Conservation (phyloP, 2,797 vertebrate genomes). For the Galagoides demidoff region DNA sequence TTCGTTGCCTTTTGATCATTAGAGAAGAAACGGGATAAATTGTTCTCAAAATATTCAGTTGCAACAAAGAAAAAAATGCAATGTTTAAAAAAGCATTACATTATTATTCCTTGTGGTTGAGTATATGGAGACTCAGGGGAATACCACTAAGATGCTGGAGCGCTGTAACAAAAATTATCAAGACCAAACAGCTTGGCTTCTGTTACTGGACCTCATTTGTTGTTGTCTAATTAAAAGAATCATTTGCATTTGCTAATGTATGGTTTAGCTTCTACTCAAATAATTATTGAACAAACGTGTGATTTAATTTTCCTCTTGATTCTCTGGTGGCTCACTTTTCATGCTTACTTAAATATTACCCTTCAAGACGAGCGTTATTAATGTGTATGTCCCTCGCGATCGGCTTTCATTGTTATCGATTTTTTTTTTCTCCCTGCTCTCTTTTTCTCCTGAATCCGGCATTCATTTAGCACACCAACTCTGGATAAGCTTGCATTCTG, state of each 20-base stretch:
- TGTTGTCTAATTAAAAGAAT: constrained; percentile 80
- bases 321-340: constrained; percentile 44
- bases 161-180: constrained; percentile 7
- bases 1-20: neutral
- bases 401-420: neutral
- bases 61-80: neutral
- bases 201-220: constrained; percentile 59
- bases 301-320: constrained; percentile 71
- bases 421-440: neutral
- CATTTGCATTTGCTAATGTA: constrained; percentile 78
- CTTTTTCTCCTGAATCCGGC: constrained; percentile 6
- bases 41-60: neutral
- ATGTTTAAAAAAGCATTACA: neutral
- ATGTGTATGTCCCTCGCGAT: neutral
- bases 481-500: constrained; percentile 48
- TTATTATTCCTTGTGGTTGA: neutral
- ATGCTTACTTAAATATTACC: neutral
- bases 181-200: constrained; percentile 62
- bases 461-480: constrained; percentile 22
- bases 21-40: neutral
- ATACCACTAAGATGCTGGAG: neutral
- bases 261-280: constrained; percentile 72
- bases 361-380: neutral
- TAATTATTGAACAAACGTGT: constrained; percentile 55
- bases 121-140: neutral